Evolutionary conservation across 92 coral and sea anemone genomes (phyloP), one percentile per base, ranked within the genome.

Genomic region (Porites cylindrica): DNA sequence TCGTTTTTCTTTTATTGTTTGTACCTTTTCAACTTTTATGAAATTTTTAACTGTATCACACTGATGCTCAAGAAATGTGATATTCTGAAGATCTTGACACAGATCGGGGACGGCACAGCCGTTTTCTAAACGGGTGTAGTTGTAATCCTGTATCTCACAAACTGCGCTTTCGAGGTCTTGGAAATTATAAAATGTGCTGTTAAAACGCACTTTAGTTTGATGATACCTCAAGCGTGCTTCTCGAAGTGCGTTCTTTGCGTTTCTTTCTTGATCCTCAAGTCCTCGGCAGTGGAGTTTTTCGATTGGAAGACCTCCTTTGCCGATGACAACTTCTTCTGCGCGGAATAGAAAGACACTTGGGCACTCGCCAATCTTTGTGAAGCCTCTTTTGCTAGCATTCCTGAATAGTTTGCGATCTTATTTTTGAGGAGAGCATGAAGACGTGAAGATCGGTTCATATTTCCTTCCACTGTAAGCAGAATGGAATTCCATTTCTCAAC

Each of bases 91-190:
- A 21, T 81, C 78, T 72, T 87, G 86, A 26, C 91, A 88, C 7
- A 88, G 52, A 17, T 74, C 66, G 2, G 91, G 87, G 19, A 75
- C 16, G 5, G 66, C 84, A 50, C 91, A 81, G 26, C 87, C 80
- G 7, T 76, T 66, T 56, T 56, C 14, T 6, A 82, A 51, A 23
- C 67, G 32, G 52, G 85, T 53, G 53, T 88, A 88, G 77, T 78
- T 75, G 83, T 87, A 88, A n/a, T 88, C 86, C 63, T 12, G 26
- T 24, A 88, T 72, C 8, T 81, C 70, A 70, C 91, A 88, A 11
- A 69, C 75, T 7, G 19, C 12, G 52, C 21, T 68, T 17, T 12
- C 43, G n/a, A 80, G 13, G 13, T 80, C 17, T 51, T 17, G 50
- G 2, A n/a, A 20, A 51, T 10, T 7, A 17, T 80, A 19, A 1